These are phyloP conservation scores for Drosophila leontia DNA, from an alignment of 1,140 invertebrate genomes.

Conservation along the genomic window DNA sequence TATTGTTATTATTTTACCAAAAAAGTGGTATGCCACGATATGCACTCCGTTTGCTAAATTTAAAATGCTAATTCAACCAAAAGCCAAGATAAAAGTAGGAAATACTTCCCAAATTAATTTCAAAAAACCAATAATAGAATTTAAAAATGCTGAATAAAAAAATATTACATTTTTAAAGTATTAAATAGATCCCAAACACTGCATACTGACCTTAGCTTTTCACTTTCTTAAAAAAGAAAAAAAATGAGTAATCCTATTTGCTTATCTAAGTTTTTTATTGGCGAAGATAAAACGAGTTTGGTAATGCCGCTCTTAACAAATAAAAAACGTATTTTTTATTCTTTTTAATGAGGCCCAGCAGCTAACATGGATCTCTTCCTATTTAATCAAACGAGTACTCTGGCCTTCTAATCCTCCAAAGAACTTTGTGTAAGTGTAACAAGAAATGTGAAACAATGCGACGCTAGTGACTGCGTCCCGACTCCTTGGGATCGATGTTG, in stretches of 20 bases:
- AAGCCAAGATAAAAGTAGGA: no score
- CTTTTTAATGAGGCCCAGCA: conserved; percentile 18
- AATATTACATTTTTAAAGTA: no score
- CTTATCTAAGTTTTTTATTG: conserved; percentile 3
- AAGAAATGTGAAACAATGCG: background rate
- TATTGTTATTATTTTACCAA: no score
- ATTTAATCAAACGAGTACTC: background rate
- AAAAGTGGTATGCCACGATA: no score
- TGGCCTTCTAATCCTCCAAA: background rate
- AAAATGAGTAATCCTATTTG: background rate
- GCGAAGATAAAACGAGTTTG: conserved; percentile 1
- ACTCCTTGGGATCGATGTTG: conserved; percentile 52
- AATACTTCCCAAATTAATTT: no score
- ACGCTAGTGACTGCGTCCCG: conserved; percentile 49
- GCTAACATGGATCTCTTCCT: background rate
- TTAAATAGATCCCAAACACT: no score
- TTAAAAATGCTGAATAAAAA: no score
- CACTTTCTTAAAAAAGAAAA: background rate
- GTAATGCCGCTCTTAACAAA: conserved; percentile 3
- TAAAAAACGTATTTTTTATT: background rate
- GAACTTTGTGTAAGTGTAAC: conserved; percentile 10
- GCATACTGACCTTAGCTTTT: no score
- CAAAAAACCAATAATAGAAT: no score
- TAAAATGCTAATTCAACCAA: no score
- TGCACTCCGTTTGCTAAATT: no score